Conservation (phyloP, 1,140 invertebrate species). For the Trichonephila clavata region DNA sequence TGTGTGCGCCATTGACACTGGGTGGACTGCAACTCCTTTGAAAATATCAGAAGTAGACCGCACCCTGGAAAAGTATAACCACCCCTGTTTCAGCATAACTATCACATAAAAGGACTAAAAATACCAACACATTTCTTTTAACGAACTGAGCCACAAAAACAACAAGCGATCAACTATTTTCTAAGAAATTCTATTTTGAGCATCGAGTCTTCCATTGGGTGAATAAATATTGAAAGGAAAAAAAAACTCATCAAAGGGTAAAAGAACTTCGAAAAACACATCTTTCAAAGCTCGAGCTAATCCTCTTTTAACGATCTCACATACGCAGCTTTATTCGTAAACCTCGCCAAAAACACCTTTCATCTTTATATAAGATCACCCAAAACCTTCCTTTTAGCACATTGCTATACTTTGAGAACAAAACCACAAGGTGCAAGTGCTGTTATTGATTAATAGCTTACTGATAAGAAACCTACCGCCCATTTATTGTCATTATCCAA, state of each 20-base stretch:
- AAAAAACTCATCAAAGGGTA: not conserved
- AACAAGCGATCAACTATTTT: not conserved
- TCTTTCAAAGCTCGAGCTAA: not conserved
- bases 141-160: not conserved
- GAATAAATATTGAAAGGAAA: not conserved
- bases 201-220: not conserved
- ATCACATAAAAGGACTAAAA: not conserved
- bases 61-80: no score
- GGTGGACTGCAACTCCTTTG: no score
- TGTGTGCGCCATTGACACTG: no score
- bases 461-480: slow-evolving; percentile 17
- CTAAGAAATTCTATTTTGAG: not conserved
- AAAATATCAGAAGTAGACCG: no score
- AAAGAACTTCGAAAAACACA: slow-evolving; percentile 2
- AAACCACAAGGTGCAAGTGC: not conserved
- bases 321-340: not conserved
- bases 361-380: not conserved
- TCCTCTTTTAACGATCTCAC: slow-evolving; percentile 30
- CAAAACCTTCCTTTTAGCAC: not conserved
- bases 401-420: slow-evolving; percentile 25
- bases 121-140: not conserved
- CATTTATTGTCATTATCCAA: slow-evolving; percentile 62
- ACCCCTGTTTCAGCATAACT: no score
- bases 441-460: slow-evolving; percentile 39
- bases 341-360: not conserved